Evolutionary conservation across 2,797 vertebrate species (phyloP), one percentile per base, ranked within the genome.

Genomic region (Sandelia bainsii): DNA sequence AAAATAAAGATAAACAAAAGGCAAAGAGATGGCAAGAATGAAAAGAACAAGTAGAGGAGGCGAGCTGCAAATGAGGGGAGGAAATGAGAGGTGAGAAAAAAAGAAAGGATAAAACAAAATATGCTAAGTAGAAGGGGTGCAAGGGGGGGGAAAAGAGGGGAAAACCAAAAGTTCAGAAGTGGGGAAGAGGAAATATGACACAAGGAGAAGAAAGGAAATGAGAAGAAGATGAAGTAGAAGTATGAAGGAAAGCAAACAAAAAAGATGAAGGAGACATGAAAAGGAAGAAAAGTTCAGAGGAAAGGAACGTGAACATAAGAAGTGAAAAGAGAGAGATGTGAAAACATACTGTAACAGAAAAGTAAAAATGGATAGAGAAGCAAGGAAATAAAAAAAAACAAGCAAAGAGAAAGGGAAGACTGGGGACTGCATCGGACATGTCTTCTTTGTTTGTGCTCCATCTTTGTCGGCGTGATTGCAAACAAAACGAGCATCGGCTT

Each of bases 401-500:
- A 65, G 44, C 32, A 62, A 8, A 44, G 46, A 0, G 3, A 12
- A 64, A 39, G 6, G 65, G 25, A 48, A 68, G 56, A 71, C 13
- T 3, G 32, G 22, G 32, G 46, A 72, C 48, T 20, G 25, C 57
- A 14, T 53, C 3, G 23, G 66, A 67, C 17, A 14, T 19, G 57
- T 84, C 51, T 19, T 76, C 79, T 87, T 90, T 88, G 78, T 91
- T 89, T 87, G 81, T 81, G 59, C 79, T 91, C 74, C 70, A 72
- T 90, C 75, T 90, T 83, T 57, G 82, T 75, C 42, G 75, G 70
- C 66, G 16, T 84, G 87, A 91, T 92, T 89, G 78, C 87, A 90
- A 88, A 90, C 83, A 85, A 84, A 87, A 91, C 84, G 70, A 88
- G 83, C 88, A 86, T 86, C 80, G 86, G 84, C n/a, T n/a, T n/a